A percentile compares a stretch with the other conserved stretches of the same genome.
Evolutionary conservation across 2,113 vertebrate genomes (phyloP).

Genomic region (Pygoscelis antarcticus): DNA sequence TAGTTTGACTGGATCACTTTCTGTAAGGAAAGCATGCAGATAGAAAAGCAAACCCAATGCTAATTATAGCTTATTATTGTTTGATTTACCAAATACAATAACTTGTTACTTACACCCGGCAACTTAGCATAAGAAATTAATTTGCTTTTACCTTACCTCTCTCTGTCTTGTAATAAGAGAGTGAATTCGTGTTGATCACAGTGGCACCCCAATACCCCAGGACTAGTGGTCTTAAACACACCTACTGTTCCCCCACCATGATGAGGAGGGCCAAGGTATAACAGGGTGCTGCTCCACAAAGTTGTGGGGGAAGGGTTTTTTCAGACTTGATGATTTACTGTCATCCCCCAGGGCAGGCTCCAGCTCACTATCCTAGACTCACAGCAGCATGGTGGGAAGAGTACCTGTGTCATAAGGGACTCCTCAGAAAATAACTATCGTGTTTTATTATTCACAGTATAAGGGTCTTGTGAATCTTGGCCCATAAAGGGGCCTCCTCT

Average conservation of each 20-base stretch:
- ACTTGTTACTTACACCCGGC: not conserved
- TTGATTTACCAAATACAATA: not conserved
- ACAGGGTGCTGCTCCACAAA: not conserved
- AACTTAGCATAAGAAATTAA: not conserved
- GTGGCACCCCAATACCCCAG: not conserved
- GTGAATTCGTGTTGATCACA: not conserved
- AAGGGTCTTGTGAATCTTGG: not conserved
- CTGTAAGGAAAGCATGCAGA: not conserved
- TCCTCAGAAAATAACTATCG: not conserved
- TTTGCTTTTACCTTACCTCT: not conserved
- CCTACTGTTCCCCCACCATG: not conserved
- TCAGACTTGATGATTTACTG: not conserved
- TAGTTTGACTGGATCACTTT: not conserved
- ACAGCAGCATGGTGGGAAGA: not conserved
- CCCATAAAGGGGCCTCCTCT: not conserved
- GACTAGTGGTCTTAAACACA: not conserved
- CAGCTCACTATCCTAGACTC: not conserved
- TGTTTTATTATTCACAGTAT: not conserved
- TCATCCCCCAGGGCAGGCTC: not conserved
- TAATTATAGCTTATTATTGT: not conserved
- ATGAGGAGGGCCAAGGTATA: not conserved
- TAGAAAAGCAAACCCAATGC: not conserved
- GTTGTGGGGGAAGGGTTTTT: rapidly evolving
- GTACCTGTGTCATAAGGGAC: not conserved
- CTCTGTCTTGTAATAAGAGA: not conserved